Base-by-base conservation (phyloP, 2,113 vertebrate genomes). In the Cyphomyrus plagiostoma region DNA sequence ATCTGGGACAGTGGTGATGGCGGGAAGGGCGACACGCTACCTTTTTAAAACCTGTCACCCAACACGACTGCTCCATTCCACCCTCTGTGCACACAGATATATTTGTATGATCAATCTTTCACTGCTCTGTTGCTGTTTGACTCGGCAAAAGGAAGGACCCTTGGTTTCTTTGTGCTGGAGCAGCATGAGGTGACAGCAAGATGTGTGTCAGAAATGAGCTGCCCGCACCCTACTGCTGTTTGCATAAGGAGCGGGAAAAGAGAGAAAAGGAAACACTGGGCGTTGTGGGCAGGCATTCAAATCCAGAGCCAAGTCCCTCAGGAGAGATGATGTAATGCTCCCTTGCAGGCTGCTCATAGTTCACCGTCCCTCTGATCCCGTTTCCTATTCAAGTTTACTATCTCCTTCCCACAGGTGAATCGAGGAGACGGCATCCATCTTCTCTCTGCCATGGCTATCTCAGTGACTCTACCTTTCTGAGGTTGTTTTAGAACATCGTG, bases 221-320 rank as follows among this genome's bases (percentile, higher is more conserved):
- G 94, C 94, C 94, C 13, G 94, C 95, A 96, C 94, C 94, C 94
- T 95, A 95, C 94, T 93, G 94, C 94, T 95, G 95, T 95, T 95
- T 92, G 92, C 91, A 91, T 13, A 77, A 86, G 83, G 87, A 92
- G 89, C 35, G 50, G 90, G 88, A 89, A 90, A 88, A 91, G 56
- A 91, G 11, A 80, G 74, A 6, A 13, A 89, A 82, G 80, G 84
- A 89, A 88, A 88, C 26, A 53, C 4, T 35, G 84, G 56, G 26
- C 17, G n/a, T 88, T 91, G 92, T 93, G 94, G 93, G 94, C 93
- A 94, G 93, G 94, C 90, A 94, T 95, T 94, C 94, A 95, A 93
- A 94, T 94, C 93, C 94, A 91, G 88, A 92, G 91, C 94, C 89
- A 91, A 92, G 89, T 90, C 92, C 91, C 89, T 91, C 93, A 90